Conservation (phyloP, 2,113 vertebrate genomes). For the Semicossyphus pulcher region DNA sequence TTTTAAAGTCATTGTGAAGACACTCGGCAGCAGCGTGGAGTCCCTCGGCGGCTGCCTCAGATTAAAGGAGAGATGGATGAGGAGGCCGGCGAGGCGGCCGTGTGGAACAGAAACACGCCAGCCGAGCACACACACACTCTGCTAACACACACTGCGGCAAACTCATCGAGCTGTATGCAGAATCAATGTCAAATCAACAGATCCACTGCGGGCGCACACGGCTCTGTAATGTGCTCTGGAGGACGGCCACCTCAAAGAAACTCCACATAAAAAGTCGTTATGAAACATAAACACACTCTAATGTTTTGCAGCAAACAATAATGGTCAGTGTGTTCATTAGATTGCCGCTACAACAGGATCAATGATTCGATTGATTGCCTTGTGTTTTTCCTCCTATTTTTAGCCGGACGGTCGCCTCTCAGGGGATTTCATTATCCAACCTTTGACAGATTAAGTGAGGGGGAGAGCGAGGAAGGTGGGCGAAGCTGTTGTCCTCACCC, state of each 20-base stretch:
- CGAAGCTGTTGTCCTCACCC: conserved; percentile 58
- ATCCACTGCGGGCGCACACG: conserved; percentile 26
- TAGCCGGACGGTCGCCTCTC: conserved; percentile 3
- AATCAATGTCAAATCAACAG: conserved; percentile 46
- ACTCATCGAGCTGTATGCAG: conserved; percentile 47
- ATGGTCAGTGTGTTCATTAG: neutral
- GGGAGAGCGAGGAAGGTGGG: conserved; percentile 3
- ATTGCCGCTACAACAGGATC: conserved; percentile 7
- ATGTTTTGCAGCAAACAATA: conserved; percentile 1
- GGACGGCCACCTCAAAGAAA: no score
- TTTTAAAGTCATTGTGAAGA: conserved; percentile 69
- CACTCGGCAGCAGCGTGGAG: conserved; percentile 21
- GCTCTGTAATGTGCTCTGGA: neutral
- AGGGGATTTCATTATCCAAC: conserved; percentile 15
- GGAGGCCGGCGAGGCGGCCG: conserved; percentile 31
- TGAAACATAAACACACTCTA: no score
- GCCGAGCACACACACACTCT: neutral
- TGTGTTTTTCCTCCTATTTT: conserved; percentile 12
- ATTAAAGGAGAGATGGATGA: conserved; percentile 65
- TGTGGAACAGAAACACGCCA: conserved; percentile 43
- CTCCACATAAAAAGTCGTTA: no score
- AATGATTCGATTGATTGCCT: conserved; percentile 22
- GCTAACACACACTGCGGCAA: conserved; percentile 49
- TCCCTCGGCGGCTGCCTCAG: conserved; percentile 59
- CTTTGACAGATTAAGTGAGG: neutral